Evolutionary conservation across 1,140 invertebrate genomes (phyloP).

Genomic region (Mya arenaria): DNA sequence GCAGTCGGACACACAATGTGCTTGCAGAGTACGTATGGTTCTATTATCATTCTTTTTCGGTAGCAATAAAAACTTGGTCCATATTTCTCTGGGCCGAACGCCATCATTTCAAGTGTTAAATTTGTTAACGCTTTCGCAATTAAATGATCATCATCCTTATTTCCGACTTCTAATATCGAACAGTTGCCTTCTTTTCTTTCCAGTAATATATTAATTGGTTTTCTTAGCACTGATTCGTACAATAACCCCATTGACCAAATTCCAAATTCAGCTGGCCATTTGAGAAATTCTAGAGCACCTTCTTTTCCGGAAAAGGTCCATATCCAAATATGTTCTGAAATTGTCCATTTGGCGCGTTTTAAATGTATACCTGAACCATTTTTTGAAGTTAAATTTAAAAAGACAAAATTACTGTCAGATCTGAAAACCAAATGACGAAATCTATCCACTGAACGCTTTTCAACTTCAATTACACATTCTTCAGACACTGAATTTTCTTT

Average conservation of each 20-base stretch:
- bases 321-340: slow-evolving; percentile 7
- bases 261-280: slow-evolving; percentile 33
- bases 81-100: slow-evolving; percentile 37
- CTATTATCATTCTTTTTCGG: neutral
- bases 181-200: neutral
- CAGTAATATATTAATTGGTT: slow-evolving; percentile 1
- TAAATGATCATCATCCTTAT: neutral
- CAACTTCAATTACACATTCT: too few relatives aligned
- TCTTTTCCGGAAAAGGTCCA: slow-evolving; percentile 41
- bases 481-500: too few relatives aligned
- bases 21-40: slow-evolving; percentile 30
- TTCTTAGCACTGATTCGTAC: neutral
- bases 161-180: slow-evolving; percentile 36
- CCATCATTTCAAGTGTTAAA: neutral
- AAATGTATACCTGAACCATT: neutral
- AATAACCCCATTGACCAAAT: slow-evolving; percentile 45
- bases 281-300: slow-evolving; percentile 17
- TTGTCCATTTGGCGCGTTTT: neutral
- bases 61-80: slow-evolving; percentile 44
- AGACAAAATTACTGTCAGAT: slow-evolving; percentile 16
- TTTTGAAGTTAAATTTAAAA: neutral
- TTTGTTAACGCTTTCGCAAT: slow-evolving; percentile 8
- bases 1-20: slow-evolving; percentile 39
- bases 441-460: too few relatives aligned
- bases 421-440: slow-evolving; percentile 14